Percentiles rank a stretch among this genome's conserved stretches.
phyloP scores from a whole-genome alignment of 2,888 invertebrate species.

The Tetheella fluctuosa region DNA sequence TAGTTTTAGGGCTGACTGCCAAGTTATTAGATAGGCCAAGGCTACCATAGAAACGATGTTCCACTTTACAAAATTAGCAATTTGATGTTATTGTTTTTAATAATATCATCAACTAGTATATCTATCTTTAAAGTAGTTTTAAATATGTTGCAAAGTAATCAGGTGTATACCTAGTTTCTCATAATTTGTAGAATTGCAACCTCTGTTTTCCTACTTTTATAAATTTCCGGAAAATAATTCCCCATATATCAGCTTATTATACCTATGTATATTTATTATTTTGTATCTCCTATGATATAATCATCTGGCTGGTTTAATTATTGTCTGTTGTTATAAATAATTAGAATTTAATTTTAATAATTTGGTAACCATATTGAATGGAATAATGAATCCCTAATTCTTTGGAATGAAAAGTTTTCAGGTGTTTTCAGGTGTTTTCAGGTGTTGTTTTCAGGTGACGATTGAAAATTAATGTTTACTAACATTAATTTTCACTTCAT shows the following conservation, averaged over 20 bases:
- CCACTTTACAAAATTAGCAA: constrained; percentile 33
- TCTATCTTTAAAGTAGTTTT: not conserved
- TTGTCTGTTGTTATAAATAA: too few species aligned
- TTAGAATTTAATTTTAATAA: too few species aligned
- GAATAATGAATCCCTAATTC: too few species aligned
- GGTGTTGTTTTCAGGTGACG: too few species aligned
- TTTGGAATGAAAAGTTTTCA: too few species aligned
- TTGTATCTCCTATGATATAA: too few species aligned
- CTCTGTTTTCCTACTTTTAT: constrained; percentile 17
- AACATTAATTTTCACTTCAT: too few species aligned
- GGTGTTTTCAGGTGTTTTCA: too few species aligned
- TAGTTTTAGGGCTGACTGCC: constrained; percentile 23
- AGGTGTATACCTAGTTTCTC: constrained; percentile 18
- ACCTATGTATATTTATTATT: not conserved
- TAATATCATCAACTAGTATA: not conserved
- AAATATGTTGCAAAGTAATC: constrained; percentile 17
- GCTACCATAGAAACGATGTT: constrained; percentile 31
- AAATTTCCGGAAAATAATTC: not conserved
- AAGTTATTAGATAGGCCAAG: constrained; percentile 40
- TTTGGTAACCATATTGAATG: too few species aligned
- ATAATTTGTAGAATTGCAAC: constrained; percentile 15
- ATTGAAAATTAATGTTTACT: too few species aligned
- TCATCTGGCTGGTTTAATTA: not conserved
- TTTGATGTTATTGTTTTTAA: constrained; percentile 23
- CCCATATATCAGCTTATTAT: not conserved